Conservation (phyloP, 2,113 vertebrate species). For the Bubalus kerabau region DNA sequence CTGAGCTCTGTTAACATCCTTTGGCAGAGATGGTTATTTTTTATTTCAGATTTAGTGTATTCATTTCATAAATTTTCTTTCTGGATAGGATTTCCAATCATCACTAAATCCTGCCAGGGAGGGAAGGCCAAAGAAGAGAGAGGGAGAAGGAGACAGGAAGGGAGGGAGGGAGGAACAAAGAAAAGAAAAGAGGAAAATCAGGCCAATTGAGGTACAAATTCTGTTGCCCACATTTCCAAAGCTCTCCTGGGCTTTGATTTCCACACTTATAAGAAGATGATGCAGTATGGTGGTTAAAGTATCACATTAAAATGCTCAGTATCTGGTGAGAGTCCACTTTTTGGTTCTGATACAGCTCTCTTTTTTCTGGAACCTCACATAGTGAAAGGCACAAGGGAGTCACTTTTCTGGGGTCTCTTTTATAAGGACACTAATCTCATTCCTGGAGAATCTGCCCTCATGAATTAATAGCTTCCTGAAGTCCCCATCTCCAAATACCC, state of each 20-base stretch:
- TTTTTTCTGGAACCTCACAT: not conserved
- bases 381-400: not conserved
- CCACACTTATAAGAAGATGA: not conserved
- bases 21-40: constrained; percentile 4
- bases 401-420: not conserved
- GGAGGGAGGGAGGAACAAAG: not conserved
- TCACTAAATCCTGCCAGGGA: not conserved
- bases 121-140: not conserved
- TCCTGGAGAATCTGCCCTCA: not conserved
- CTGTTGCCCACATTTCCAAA: not conserved
- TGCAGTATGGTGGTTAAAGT: not conserved
- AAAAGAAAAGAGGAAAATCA: not conserved
- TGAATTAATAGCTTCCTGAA: not conserved
- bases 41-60: not conserved
- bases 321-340: not conserved
- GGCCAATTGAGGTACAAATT: not conserved
- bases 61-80: not conserved
- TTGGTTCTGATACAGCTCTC: not conserved
- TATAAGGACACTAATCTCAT: not conserved
- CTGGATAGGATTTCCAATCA: not conserved
- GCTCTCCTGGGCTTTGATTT: not conserved
- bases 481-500: not conserved
- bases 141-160: not conserved
- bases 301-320: not conserved
- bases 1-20: not conserved